Base-by-base conservation (phyloP, 2,113 vertebrate species). In the Onychostoma macrolepis region DNA sequence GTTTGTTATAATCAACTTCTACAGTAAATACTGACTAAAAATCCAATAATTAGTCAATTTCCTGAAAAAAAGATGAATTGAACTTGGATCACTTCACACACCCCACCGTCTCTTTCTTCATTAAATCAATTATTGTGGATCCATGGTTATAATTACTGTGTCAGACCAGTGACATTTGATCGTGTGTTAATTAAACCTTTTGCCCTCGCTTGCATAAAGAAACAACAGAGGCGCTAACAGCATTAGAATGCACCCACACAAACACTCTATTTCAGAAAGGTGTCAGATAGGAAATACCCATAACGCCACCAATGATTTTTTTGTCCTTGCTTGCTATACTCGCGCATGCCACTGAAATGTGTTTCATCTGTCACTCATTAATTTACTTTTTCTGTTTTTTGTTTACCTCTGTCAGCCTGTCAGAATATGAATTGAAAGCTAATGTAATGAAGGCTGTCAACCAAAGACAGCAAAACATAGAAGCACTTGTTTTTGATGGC, bases 181-280 rank as follows among this genome's bases (percentile, higher is more conserved):
- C 4, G 33, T 58, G 50, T 84, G 83, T 74, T 84, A 84, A 84
- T 84, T 75, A 41, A 56, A 56, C 50, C 58, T 84, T 84, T 38
- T 84, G 67, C 48, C 82, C 82, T 84, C 13, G 38, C 82, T 74
- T 28, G 67, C 30, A 38, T 74, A 41, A 41, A 84, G 41, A 83
- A 72, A 26, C 48, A 56, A 72, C 82, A n/a, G 67, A 56, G 58
- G 36, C 24, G 26, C n/a, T 77, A 48, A 77, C 43, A 48, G 50
- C 43, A 50, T 36, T 50, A 83, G 28, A n/a, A 28, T 81, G 63
- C 21, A 74, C 69, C 82, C 67, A 58, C 82, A 74, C 67, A 84
- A 83, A 71, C 63, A 30, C 41, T 21, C 45, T 15, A 10, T 38
- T 83, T 53, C 10, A 24, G 21, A 17, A 36, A 30, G 53, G 65